Conservation (phyloP, 2,888 invertebrate species). For the Dorcus parallelipipedus region DNA sequence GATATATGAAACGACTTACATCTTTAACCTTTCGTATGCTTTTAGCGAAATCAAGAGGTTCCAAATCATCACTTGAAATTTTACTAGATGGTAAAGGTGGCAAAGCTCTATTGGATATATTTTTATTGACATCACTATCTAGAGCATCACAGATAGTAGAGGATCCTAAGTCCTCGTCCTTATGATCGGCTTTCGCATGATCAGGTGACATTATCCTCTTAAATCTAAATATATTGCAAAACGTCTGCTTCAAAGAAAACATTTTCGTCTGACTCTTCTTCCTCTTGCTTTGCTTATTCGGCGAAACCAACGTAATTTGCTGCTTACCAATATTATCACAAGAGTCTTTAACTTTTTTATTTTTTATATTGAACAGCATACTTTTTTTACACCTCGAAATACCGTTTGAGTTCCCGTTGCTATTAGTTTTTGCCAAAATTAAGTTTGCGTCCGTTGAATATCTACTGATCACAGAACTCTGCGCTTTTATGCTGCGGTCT, state of each 20-base stretch:
- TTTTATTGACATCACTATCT: conserved; percentile 47
- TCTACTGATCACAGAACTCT: conserved; percentile 34
- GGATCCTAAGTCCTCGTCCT: conserved; percentile 16
- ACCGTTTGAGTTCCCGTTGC: conserved; percentile 13
- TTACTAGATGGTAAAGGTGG: conserved; percentile 59
- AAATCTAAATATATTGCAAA: conserved; percentile 81
- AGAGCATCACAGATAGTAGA: conserved; percentile 28
- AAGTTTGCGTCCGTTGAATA: conserved; percentile 26
- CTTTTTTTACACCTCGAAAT: conserved; percentile 15
- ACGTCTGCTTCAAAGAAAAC: conserved; percentile 77
- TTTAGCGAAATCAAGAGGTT: conserved; percentile 77
- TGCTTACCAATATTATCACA: conserved; percentile 49
- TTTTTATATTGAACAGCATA: conserved; percentile 53
- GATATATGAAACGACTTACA: conserved; percentile 56
- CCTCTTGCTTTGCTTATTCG: conserved; percentile 48
- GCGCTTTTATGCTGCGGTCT: conserved; percentile 39
- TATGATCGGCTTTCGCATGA: conserved; percentile 37
- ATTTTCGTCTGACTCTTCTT: conserved; percentile 66
- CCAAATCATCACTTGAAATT: conserved; percentile 31
- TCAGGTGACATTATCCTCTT: conserved; percentile 55
- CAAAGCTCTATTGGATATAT: conserved; percentile 63
- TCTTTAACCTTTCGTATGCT: conserved; percentile 93
- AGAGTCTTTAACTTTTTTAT: conserved; percentile 54
- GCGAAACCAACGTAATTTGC: conserved; percentile 25
- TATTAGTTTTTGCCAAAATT: conserved; percentile 2